A percentile compares a stretch with the other conserved stretches of the same genome.
Evolutionary conservation across 2,797 vertebrate species (phyloP).

Genomic region (Pangasius sanitwongsei): DNA sequence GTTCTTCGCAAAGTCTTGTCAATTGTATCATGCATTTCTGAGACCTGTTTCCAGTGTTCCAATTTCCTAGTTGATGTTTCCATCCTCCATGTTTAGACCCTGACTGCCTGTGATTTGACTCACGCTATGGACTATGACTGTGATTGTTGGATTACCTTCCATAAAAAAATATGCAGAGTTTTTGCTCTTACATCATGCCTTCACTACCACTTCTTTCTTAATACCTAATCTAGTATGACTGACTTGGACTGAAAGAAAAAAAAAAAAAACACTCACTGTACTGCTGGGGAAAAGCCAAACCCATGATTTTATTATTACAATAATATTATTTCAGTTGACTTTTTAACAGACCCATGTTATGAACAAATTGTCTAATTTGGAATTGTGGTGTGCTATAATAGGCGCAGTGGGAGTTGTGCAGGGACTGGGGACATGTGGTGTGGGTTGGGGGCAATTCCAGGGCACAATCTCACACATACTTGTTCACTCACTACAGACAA

Average conservation of each 20-base stretch:
- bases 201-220: not conserved
- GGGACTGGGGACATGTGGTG: not conserved
- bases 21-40: not conserved
- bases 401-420: not conserved
- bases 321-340: not conserved
- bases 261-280: not conserved
- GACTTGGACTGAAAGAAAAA: not conserved
- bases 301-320: not conserved
- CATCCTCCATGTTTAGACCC: not conserved
- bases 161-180: not conserved
- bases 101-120: not conserved
- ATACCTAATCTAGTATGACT: not conserved
- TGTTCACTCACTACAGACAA: too few relatives aligned
- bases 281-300: not conserved
- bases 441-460: not conserved
- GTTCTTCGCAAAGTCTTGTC: not conserved
- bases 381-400: not conserved
- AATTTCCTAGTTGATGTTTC: not conserved
- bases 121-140: not conserved
- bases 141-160: not conserved
- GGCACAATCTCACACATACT: too few relatives aligned
- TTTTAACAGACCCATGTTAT: not conserved
- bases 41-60: not conserved
- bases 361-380: not conserved
- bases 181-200: not conserved